phyloP scores from a whole-genome alignment of 1,140 invertebrate species.

The Zaprionus nigranus region DNA sequence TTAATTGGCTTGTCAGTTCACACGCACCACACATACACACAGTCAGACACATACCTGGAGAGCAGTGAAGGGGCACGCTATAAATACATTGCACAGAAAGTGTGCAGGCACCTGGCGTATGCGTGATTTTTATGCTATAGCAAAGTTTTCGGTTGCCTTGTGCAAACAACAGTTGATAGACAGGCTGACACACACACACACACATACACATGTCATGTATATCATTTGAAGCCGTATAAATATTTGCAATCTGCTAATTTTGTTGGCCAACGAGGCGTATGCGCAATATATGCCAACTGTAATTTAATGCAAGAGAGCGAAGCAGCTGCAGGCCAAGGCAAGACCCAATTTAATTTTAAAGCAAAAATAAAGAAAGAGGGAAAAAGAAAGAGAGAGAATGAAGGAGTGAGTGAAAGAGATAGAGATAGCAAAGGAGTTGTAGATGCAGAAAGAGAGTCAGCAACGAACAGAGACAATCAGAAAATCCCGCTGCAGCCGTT shows the following conservation, averaged over 20 bases:
- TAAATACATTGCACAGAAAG: conserved; percentile 64
- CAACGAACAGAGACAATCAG: conserved; percentile 34
- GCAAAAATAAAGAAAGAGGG: not conserved
- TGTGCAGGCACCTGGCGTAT: conserved; percentile 63
- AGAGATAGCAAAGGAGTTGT: not conserved
- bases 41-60: conserved; percentile 26
- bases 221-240: conserved; percentile 61
- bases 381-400: too few species aligned
- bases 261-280: conserved; percentile 44
- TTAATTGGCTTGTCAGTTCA: conserved; percentile 78
- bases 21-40: conserved; percentile 17
- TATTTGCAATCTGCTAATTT: conserved; percentile 73
- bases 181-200: not conserved
- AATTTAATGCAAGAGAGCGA: conserved; percentile 5
- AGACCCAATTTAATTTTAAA: conserved; percentile 61
- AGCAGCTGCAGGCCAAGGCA: conserved; percentile 16
- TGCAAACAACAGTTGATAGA: conserved; percentile 29
- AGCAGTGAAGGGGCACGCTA: conserved; percentile 48
- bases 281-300: conserved; percentile 28
- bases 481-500: conserved; percentile 29
- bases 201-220: conserved; percentile 23
- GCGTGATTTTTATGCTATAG: conserved; percentile 41
- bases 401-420: not conserved
- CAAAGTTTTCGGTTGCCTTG: not conserved
- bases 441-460: conserved; percentile 10